Conservation (phyloP, 2,888 invertebrate species). For the Idaea aversata region DNA sequence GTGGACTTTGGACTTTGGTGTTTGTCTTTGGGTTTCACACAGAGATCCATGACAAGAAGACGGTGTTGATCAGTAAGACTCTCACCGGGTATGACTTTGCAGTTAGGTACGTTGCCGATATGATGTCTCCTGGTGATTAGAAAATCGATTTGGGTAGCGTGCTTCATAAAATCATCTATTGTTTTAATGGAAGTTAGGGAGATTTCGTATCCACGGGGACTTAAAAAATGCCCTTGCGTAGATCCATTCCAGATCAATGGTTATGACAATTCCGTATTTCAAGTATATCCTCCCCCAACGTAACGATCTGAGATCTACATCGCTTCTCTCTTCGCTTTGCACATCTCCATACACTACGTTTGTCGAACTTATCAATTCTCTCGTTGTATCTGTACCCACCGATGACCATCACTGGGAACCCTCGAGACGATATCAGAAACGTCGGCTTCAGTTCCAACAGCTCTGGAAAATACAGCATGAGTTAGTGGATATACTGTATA, state of each 20-base stretch:
- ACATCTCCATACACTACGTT: slow-evolving; percentile 11
- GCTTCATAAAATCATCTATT: no score
- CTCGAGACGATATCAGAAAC: slow-evolving; percentile 40
- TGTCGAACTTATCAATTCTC: slow-evolving; percentile 38
- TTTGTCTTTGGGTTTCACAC: no score
- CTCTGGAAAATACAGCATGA: slow-evolving; percentile 2
- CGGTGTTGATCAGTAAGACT: no score
- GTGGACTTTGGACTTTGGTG: no score
- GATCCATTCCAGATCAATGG: background rate
- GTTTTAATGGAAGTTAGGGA: no score
- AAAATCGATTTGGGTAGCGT: no score
- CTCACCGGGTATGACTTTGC: no score
- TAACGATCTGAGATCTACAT: slow-evolving; percentile 26
- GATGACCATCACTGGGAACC: slow-evolving; percentile 42
- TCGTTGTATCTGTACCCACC: slow-evolving; percentile 46
- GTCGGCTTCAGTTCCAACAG: slow-evolving; percentile 17
- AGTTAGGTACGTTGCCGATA: no score
- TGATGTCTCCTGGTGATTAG: no score
- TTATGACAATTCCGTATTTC: slow-evolving; percentile 16
- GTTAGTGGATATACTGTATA: slow-evolving; percentile 4
- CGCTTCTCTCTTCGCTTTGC: slow-evolving; percentile 6
- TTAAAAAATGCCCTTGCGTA: no score
- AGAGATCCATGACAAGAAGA: no score
- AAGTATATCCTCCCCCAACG: slow-evolving; percentile 8
- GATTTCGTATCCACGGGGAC: no score